These are phyloP conservation scores for Metopia argyrocephala DNA, from an alignment of 2,888 invertebrate species.

Conservation along the genomic window DNA sequence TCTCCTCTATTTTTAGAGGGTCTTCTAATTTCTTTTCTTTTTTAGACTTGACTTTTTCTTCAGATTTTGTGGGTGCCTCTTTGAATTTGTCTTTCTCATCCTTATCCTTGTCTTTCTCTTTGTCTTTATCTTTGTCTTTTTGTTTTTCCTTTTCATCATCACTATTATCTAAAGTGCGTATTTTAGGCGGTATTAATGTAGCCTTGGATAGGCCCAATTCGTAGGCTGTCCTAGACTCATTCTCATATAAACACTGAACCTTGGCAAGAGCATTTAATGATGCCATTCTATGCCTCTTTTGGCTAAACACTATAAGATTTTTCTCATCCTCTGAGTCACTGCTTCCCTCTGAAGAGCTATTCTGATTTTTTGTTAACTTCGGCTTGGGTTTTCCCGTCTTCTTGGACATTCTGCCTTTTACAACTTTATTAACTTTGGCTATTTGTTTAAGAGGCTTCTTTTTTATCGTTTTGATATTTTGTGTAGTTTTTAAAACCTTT, in stretches of 20 bases:
- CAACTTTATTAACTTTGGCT: slow-evolving; percentile 52
- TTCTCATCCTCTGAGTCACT: slow-evolving; percentile 76
- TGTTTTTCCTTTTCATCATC: slow-evolving; percentile 79
- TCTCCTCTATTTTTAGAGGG: slow-evolving; percentile 59
- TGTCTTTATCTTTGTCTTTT: slow-evolving; percentile 73
- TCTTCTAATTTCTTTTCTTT: slow-evolving; percentile 65
- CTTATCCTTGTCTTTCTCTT: slow-evolving; percentile 43
- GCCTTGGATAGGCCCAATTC: slow-evolving; percentile 80
- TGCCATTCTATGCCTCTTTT: slow-evolving; percentile 91
- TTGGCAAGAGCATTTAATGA: slow-evolving; percentile 93
- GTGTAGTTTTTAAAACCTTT: slow-evolving; percentile 35
- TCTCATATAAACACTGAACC: slow-evolving; percentile 94
- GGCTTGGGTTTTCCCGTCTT: slow-evolving; percentile 37
- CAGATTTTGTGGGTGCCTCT: slow-evolving; percentile 24
- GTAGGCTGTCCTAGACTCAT: slow-evolving; percentile 88
- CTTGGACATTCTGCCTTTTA: slow-evolving; percentile 54
- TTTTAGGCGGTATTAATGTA: slow-evolving; percentile 79
- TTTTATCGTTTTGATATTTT: slow-evolving; percentile 51
- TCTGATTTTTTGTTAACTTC: slow-evolving; percentile 5
- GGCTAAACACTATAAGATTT: slow-evolving; percentile 80
- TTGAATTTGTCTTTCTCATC: slow-evolving; percentile 63
- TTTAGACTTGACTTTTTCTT: slow-evolving; percentile 63
- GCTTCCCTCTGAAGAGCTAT: slow-evolving; percentile 67
- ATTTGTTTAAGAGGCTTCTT: slow-evolving; percentile 60
- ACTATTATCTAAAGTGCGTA: slow-evolving; percentile 74